phyloP scores from a whole-genome alignment of 2,888 invertebrate genomes.

The Drosophila recens region DNA sequence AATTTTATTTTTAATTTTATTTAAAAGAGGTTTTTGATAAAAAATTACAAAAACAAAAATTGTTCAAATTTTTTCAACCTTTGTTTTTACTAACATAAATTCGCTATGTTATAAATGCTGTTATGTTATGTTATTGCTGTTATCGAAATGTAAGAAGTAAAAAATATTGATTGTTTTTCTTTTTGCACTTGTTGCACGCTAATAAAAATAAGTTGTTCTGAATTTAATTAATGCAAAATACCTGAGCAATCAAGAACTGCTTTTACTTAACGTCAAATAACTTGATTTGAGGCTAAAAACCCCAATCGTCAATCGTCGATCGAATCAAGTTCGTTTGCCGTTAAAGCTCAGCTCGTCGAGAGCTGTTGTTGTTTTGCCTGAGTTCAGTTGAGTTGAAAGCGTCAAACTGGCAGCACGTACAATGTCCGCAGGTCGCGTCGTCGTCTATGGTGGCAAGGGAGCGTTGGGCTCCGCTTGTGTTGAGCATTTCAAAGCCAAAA shows the following conservation, averaged over 20 bases:
- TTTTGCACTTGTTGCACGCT: constrained; percentile 53
- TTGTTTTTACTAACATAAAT: background rate
- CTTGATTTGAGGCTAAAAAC: constrained; percentile 50
- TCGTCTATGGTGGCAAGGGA: constrained; percentile 98
- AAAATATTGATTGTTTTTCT: constrained; percentile 33
- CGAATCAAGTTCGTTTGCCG: constrained; percentile 7
- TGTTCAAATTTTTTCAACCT: background rate
- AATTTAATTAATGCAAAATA: constrained; percentile 44
- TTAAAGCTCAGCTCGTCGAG: constrained; percentile 18
- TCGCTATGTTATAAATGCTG: background rate
- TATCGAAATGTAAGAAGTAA: background rate
- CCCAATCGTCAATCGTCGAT: constrained; percentile 4
- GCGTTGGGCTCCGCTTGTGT: constrained; percentile 96
- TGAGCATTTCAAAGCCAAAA: constrained; percentile 94
- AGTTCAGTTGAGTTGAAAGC: constrained; percentile 52
- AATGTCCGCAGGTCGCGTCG: constrained; percentile 89
- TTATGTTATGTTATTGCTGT: constrained; percentile 9
- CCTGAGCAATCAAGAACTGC: constrained; percentile 32
- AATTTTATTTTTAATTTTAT: background rate
- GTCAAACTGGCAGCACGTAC: constrained; percentile 72
- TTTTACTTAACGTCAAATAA: constrained; percentile 29
- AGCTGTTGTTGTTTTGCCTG: constrained; percentile 5
- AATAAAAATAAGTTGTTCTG: constrained; percentile 16
- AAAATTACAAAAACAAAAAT: background rate
- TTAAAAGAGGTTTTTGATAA: too few species aligned